Conservation (phyloP, 2,888 invertebrate species). For the Apeira syringaria region DNA sequence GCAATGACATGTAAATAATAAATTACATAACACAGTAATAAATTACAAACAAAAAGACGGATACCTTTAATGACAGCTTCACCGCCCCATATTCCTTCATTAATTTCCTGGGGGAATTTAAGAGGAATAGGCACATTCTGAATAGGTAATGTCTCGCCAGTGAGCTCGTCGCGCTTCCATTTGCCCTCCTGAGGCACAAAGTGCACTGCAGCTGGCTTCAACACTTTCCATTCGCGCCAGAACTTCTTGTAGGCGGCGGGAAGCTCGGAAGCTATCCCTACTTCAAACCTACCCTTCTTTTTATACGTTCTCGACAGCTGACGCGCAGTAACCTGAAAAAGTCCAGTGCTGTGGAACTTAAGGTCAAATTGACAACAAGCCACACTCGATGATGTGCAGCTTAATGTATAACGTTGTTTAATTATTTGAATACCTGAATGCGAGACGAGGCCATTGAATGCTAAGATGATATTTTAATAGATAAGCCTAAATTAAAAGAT, state of each 20-base stretch:
- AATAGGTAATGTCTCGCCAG: conserved; percentile 88
- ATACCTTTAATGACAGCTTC: conserved; percentile 94
- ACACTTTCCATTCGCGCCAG: conserved; percentile 92
- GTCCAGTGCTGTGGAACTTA: too few relatives aligned
- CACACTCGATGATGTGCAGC: too few relatives aligned
- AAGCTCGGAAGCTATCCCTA: conserved; percentile 86
- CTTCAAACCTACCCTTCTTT: conserved; percentile 82
- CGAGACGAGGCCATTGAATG: conserved; percentile 71
- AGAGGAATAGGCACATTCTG: conserved; percentile 91
- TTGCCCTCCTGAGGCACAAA: conserved; percentile 89
- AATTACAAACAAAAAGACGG: background rate
- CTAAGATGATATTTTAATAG: too few relatives aligned
- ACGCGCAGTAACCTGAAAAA: conserved; percentile 71
- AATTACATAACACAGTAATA: conserved; percentile 17
- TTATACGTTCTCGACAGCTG: conserved; percentile 77
- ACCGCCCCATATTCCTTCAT: conserved; percentile 97
- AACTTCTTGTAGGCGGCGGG: conserved; percentile 94
- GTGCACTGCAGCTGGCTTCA: conserved; percentile 85
- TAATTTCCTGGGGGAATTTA: conserved; percentile 89
- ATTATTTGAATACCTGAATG: conserved; percentile 51
- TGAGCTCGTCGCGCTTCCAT: conserved; percentile 88
- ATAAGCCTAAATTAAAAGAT: too few relatives aligned
- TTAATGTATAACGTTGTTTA: too few relatives aligned
- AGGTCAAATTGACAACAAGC: too few relatives aligned
- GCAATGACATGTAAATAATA: conserved; percentile 2